Evolutionary conservation across 2,797 vertebrate genomes (phyloP).

Genomic region (Enteromius mattozi): DNA sequence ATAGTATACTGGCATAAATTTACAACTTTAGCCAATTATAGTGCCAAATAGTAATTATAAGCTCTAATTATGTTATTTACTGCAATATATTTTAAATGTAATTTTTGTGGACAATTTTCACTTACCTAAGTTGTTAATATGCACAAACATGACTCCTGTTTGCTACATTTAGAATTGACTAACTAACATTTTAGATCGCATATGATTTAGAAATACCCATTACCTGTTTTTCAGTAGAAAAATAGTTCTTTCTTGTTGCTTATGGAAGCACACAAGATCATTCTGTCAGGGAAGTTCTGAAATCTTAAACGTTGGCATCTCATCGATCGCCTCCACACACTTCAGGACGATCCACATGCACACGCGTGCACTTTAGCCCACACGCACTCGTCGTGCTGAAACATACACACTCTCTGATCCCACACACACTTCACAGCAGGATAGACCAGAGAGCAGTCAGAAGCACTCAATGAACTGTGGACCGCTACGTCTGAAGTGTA

Average conservation of each 20-base stretch:
- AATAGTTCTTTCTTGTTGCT: not conserved
- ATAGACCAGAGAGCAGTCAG: conserved; percentile 36
- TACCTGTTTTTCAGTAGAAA: conserved; percentile 26
- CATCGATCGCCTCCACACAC: conserved; percentile 33
- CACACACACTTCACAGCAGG: conserved; percentile 45
- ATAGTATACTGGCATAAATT: not conserved
- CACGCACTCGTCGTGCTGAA: conserved; percentile 42
- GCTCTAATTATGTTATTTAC: not conserved
- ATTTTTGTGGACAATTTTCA: not conserved
- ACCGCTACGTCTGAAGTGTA: conserved; percentile 52
- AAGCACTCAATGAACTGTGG: conserved; percentile 31
- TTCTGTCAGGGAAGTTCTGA: conserved; percentile 1
- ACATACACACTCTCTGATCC: conserved; percentile 37
- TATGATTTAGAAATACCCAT: not conserved
- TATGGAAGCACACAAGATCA: conserved; percentile 2
- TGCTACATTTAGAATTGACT: not conserved
- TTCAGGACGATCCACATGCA: conserved; percentile 25
- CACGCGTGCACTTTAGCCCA: conserved; percentile 44
- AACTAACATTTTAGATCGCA: not conserved
- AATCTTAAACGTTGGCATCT: conserved; percentile 27
- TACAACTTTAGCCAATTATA: not conserved
- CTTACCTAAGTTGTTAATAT: not conserved
- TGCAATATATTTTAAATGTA: not conserved
- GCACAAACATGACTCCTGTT: not conserved
- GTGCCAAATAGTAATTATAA: not conserved